A percentile compares a stretch with the other conserved stretches of the same genome.
Evolutionary conservation across 2,888 invertebrate species (phyloP).

Genomic region (Timema podura): DNA sequence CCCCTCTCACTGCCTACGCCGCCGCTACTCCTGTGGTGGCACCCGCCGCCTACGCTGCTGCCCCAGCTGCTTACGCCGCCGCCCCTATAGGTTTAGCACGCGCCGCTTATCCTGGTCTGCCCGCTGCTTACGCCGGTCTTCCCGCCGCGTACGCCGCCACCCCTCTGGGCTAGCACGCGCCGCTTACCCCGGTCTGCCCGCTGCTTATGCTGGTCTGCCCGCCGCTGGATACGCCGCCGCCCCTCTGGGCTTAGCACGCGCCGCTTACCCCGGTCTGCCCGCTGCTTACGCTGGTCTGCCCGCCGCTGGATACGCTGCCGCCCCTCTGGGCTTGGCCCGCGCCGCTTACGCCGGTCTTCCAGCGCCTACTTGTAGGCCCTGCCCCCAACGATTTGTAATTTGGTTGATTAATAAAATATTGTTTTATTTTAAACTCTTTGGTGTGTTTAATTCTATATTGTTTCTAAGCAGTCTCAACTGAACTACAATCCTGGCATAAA

Average conservation of each 20-base stretch:
- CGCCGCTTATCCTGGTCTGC: neutral
- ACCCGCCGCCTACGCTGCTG: neutral
- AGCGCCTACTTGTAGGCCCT: neutral
- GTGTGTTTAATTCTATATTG: too few relatives aligned
- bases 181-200: neutral
- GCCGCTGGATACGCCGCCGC: constrained; percentile 38
- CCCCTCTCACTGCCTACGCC: constrained; percentile 36
- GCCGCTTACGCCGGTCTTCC: constrained; percentile 71
- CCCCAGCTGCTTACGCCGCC: constrained; percentile 38
- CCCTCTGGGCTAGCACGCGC: neutral
- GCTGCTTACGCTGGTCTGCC: constrained; percentile 36
- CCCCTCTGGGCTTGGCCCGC: constrained; percentile 67
- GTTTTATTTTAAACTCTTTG: too few relatives aligned
- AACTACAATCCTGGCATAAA: too few relatives aligned
- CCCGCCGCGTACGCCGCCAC: constrained; percentile 39
- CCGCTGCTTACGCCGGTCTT: too few relatives aligned
- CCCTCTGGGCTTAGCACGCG: neutral
- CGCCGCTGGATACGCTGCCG: constrained; percentile 43
- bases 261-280: constrained; percentile 21
- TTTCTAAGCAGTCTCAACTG: too few relatives aligned
- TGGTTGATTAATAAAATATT: too few relatives aligned
- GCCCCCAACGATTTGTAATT: neutral
- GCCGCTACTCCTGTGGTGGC: constrained; percentile 32
- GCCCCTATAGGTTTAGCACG: constrained; percentile 31
- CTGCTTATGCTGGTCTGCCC: too few relatives aligned